Conservation (phyloP, 2,797 vertebrate genomes). For the Pipistrellus kuhlii region DNA sequence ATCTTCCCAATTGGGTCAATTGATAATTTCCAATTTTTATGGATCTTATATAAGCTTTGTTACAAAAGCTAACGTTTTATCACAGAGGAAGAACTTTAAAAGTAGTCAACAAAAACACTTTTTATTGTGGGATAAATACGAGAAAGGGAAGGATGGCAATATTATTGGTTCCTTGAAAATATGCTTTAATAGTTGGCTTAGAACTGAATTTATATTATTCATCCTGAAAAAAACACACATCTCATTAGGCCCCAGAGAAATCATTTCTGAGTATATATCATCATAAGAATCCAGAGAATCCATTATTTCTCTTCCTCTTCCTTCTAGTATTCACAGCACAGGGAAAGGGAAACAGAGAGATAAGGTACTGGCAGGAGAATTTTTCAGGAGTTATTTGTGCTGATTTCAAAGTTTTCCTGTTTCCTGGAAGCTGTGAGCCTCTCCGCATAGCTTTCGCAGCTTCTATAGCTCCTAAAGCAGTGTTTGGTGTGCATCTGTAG, state of each 20-base stretch:
- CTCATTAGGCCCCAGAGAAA: slow-evolving; percentile 27
- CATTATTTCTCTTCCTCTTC: neutral
- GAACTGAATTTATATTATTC: slow-evolving; percentile 51
- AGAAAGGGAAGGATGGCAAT: neutral
- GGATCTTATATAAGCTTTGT: neutral
- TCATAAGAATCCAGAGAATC: neutral
- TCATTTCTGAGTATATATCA: slow-evolving; percentile 40
- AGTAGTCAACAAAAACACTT: slow-evolving; percentile 1
- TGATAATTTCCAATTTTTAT: neutral
- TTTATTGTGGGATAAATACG: neutral
- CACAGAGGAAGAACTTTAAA: neutral
- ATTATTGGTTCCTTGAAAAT: slow-evolving; percentile 42
- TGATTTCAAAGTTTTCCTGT: slow-evolving; percentile 54
- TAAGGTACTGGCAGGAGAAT: neutral
- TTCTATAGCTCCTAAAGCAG: slow-evolving; percentile 28
- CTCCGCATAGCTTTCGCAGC: neutral
- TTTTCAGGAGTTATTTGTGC: slow-evolving; percentile 48
- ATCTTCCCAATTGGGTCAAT: neutral
- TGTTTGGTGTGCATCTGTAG: neutral
- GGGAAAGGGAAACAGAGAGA: neutral
- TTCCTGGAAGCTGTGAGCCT: neutral
- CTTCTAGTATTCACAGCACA: slow-evolving; percentile 35
- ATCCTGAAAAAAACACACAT: neutral
- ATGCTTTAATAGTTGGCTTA: neutral
- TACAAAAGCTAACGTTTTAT: slow-evolving; percentile 33